Percentiles rank a stretch among this genome's conserved stretches.
Conservation (phyloP, 1,140 invertebrate genomes). For the Theocolax elegans region DNA sequence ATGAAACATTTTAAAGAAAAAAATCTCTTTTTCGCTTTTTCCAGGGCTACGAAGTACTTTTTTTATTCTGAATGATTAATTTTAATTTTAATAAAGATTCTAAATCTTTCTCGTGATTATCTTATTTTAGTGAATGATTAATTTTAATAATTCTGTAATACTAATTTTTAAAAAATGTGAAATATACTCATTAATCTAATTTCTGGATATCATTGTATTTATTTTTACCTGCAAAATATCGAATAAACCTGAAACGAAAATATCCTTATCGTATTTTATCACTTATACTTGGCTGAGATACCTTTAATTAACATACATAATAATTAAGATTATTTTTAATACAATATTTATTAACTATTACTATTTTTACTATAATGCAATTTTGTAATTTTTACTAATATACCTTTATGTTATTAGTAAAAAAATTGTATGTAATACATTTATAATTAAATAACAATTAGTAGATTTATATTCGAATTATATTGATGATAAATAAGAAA, state of each 20-base stretch:
- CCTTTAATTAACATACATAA: too few relatives aligned
- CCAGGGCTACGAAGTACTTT: slow-evolving; percentile 33
- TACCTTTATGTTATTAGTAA: too few relatives aligned
- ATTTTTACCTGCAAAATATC: background rate
- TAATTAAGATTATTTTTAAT: too few relatives aligned
- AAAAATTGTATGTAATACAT: too few relatives aligned
- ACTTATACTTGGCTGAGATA: too few relatives aligned
- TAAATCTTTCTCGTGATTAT: slow-evolving; percentile 25
- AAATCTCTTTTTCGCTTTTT: slow-evolving; percentile 3
- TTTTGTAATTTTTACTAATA: too few relatives aligned
- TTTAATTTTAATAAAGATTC: slow-evolving; percentile 11
- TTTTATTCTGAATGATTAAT: slow-evolving; percentile 18
- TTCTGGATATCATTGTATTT: slow-evolving; percentile 23
- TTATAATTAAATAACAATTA: too few relatives aligned
- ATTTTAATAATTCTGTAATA: slow-evolving; percentile 26
- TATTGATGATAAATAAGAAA: too few relatives aligned
- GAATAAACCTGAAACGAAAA: background rate
- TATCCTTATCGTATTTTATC: too few relatives aligned
- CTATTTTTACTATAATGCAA: too few relatives aligned
- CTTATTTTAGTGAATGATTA: background rate
- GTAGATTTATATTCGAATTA: too few relatives aligned
- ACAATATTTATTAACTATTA: too few relatives aligned
- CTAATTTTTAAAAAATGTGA: slow-evolving; percentile 26
- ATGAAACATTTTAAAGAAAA: slow-evolving; percentile 14
- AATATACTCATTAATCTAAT: slow-evolving; percentile 34